Evolutionary conservation across 2,888 invertebrate species (phyloP), one percentile per base, ranked within the genome.

Genomic region (Allophyes oxyacanthae): DNA sequence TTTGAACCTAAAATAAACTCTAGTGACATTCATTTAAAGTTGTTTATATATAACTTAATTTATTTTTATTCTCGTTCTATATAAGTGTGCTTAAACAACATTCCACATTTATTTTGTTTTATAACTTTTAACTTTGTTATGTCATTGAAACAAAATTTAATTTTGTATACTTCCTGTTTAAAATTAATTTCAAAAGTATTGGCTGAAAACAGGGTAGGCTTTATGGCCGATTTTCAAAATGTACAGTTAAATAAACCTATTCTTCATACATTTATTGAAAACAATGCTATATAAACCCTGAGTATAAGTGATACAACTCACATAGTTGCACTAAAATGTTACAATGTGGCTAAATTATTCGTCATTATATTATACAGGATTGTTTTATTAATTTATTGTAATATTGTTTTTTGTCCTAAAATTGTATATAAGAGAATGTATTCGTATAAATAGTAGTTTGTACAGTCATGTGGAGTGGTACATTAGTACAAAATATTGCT

Each of bases 401-500:
- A 45, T 60, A 37, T 49, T 34, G 40, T 34, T 46, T 34, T 36
- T 65, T 55, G 25, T 55, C 52, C 42, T 54, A 41, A 50, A 58
- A 42, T 40, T 75, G 72, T 73, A 72, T 54, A 67, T 75, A 73
- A 50, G 49, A 64, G 50, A 63, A 59, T 64, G 54, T 75, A 75
- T 73, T 75, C 61, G 53, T 67, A 61, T 55, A 55, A 56, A 67
- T 53, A 15, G 53, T 81, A 81, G 82, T 80, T 68, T 82, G 78
- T 83, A 83, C 79, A 85, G 87, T 88, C 77, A 84, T 77, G 79
- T 90, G 85, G 83, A 83, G 87, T 89, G 87, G 90, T 92, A 91
- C 88, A 76, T 86, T 89, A 91, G 92, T 92, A 93, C 92, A 93
- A 93, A 91, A 79, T 87, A 85, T 87, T 87, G 88, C 86, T 84